These are phyloP conservation scores for Pseudochaenichthys georgianus DNA, from an alignment of 2,797 vertebrate species.

Conservation along the genomic window DNA sequence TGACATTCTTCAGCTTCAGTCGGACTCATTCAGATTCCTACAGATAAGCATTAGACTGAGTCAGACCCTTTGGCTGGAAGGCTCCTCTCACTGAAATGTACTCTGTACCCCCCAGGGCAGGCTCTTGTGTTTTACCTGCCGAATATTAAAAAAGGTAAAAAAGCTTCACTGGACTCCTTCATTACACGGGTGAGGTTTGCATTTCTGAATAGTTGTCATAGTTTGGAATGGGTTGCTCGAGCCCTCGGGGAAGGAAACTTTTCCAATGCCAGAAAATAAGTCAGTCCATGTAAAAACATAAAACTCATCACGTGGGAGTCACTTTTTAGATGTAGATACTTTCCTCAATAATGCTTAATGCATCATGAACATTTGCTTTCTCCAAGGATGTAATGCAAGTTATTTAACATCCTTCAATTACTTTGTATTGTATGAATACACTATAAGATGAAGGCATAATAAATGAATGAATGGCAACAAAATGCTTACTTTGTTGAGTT, in stretches of 20 bases:
- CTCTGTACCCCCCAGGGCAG: conserved; percentile 3
- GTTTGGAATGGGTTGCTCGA: neutral
- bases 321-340: neutral
- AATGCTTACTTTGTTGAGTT: neutral
- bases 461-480: neutral
- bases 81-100: neutral
- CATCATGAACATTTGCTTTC: neutral
- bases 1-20: conserved; percentile 12
- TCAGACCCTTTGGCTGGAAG: conserved; percentile 29
- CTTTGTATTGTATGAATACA: neutral
- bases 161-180: neutral
- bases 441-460: neutral
- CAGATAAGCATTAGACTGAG: conserved; percentile 39
- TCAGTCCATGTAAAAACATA: neutral
- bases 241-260: neutral
- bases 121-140: neutral
- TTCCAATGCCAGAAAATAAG: neutral
- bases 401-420: neutral
- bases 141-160: conserved; percentile 1
- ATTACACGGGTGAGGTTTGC: neutral
- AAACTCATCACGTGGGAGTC: neutral
- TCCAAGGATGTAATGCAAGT: neutral
- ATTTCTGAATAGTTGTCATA: neutral
- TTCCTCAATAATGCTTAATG: neutral
- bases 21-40: conserved; percentile 9